A percentile compares a stretch with the other conserved stretches of the same genome.
phyloP scores from a whole-genome alignment of 2,797 vertebrate species.

The Helicolenus hilgendorfi region DNA sequence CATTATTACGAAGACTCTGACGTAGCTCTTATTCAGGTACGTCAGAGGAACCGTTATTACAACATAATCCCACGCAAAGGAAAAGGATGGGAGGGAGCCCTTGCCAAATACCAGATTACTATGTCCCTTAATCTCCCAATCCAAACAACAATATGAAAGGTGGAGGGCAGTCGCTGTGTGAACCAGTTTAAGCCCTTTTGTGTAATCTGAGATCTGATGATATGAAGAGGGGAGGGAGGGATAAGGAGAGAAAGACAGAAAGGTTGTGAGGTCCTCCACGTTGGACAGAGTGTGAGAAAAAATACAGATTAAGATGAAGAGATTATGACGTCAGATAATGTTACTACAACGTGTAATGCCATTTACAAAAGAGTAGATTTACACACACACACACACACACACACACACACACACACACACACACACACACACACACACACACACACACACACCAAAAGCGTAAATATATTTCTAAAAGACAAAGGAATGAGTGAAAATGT shows the following conservation, averaged over 20 bases:
- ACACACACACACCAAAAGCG: background rate
- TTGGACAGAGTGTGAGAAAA: constrained; percentile 24
- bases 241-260: constrained; percentile 3
- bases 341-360: constrained; percentile 32
- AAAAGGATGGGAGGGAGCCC: constrained; percentile 54
- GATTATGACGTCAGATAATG: constrained; percentile 74
- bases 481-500: background rate
- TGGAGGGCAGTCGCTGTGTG: constrained; percentile 49
- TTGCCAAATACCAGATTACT: constrained; percentile 77
- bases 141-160: constrained; percentile 76
- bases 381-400: background rate
- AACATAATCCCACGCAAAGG: constrained; percentile 64
- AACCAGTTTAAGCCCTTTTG: constrained; percentile 66
- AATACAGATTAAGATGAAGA: constrained; percentile 70
- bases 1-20: constrained; percentile 3
- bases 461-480: background rate
- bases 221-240: constrained; percentile 7
- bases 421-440: background rate
- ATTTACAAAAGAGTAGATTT: constrained; percentile 43
- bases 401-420: background rate
- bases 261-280: background rate
- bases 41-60: constrained; percentile 53
- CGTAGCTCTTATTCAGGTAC: constrained; percentile 5
- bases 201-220: constrained; percentile 73
- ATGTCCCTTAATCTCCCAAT: constrained; percentile 75